Base-by-base conservation (phyloP, 2,888 invertebrate species). In the Penaeus monodon region DNA sequence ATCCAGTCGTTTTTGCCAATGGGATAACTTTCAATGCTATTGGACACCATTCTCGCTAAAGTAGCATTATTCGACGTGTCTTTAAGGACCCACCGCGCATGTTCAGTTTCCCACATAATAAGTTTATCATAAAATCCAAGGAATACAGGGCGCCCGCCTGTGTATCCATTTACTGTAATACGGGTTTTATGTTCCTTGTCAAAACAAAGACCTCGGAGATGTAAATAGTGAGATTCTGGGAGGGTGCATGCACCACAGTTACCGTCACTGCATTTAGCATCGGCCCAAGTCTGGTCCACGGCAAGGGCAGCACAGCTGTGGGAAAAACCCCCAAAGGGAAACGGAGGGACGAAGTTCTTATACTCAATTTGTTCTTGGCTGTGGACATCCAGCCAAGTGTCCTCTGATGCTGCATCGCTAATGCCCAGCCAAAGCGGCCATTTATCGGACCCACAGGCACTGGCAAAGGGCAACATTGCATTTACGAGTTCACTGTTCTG, bases 351-450 rank as follows among this genome's bases (percentile, higher is more conserved):
- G 44, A 84, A 84, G 49, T 84, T 77, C 27, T 38, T 24, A 64
- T 76, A 84, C 6, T 66, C 27, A 22, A 29, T 24, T 20, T 29
- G 64, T 27, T 77, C 38, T 10, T 84, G 29, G 10, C 65, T 33
- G 29, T 27, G 29, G n/a, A 84, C 38, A n/a, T 84, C 84, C 27
- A 76, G 63, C 84, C 84, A 84, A 14, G 66, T 49, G 22, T 68
- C 84, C 33, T 84, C 84, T 65, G 49, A 76, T 24, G 22, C 27
- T n/a, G 76, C 84, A n/a, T 84, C 84, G 38, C 65, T 84, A 38
- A 84, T n/a, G 10, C 84, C 84, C 14, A 84, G 77, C 84, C 84
- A 84, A 12, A 84, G 8, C 44, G 76, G 76, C 76, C 76, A 76
- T 17, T 29, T n/a, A 27, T 27, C 44, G 27, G 33, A 57, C 27